A percentile compares a stretch with the other conserved stretches of the same genome.
Conservation (phyloP, 2,113 vertebrate species). For the Xenopus laevis region DNA sequence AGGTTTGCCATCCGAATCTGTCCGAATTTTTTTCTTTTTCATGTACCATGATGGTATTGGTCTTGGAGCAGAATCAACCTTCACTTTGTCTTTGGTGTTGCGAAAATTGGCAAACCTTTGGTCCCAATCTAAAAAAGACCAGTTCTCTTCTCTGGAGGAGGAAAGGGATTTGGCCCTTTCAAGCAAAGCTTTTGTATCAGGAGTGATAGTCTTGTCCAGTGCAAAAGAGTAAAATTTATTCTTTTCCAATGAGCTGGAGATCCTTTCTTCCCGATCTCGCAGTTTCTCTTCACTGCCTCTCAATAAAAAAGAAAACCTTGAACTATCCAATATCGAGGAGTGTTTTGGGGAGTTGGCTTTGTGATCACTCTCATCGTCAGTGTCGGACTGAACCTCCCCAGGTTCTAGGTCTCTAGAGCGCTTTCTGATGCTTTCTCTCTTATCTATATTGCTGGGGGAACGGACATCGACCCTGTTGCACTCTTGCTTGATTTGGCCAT, state of each 20-base stretch:
- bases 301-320: constrained; percentile 81
- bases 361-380: constrained; percentile 83
- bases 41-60: constrained; percentile 98
- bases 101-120: constrained; percentile 87
- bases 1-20: constrained; percentile 83
- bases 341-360: constrained; percentile 78
- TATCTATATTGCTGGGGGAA: constrained; percentile 82
- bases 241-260: constrained; percentile 86
- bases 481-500: constrained; percentile 77
- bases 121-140: constrained; percentile 95
- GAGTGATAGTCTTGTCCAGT: constrained; percentile 95
- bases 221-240: constrained; percentile 98
- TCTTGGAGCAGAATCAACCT: constrained; percentile 86
- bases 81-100: constrained; percentile 91
- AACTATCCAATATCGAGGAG: constrained; percentile 67
- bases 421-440: constrained; percentile 80
- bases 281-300: constrained; percentile 84
- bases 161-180: constrained; percentile 96
- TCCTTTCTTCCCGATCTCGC: constrained; percentile 80
- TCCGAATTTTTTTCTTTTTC: constrained; percentile 97
- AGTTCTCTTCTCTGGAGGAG: constrained; percentile 93
- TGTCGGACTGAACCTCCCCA: constrained; percentile 94
- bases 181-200: constrained; percentile 96
- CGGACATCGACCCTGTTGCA: constrained; percentile 75
- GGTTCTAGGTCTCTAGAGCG: constrained; percentile 86